Evolutionary conservation across 2,113 vertebrate species (phyloP).

Genomic region (Pseudorectes ferrugineus): DNA sequence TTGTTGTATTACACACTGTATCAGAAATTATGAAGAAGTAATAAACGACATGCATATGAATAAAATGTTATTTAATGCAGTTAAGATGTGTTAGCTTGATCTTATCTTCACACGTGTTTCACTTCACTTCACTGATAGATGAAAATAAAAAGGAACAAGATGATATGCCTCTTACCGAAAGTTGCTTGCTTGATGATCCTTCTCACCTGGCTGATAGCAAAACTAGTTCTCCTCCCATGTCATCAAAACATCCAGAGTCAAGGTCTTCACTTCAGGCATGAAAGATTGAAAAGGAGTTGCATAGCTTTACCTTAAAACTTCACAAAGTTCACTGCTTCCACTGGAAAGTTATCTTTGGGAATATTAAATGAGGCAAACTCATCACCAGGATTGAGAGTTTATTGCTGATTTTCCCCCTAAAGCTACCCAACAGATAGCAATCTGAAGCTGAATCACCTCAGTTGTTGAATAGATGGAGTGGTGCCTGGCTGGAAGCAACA

Average conservation of each 20-base stretch:
- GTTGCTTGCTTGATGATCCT: not conserved
- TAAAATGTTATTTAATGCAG: not conserved
- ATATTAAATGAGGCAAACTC: not conserved
- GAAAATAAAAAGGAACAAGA: not conserved
- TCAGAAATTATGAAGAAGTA: not conserved
- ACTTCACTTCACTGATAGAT: not conserved
- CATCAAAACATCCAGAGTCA: not conserved
- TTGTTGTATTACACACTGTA: not conserved
- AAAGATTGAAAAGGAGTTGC: not conserved
- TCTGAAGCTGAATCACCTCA: not conserved
- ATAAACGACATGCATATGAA: not conserved
- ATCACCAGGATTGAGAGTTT: not conserved
- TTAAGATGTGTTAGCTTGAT: not conserved
- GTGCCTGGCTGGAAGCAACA: not conserved
- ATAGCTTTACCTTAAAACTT: not conserved
- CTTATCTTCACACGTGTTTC: not conserved
- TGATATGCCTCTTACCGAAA: not conserved
- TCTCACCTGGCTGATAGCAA: not conserved
- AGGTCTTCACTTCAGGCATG: not conserved
- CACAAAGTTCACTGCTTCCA: not conserved
- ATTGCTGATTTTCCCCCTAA: not conserved
- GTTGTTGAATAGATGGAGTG: not conserved
- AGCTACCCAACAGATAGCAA: not conserved
- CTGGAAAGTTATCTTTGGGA: not conserved
- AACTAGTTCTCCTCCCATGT: not conserved